These are phyloP conservation scores for Malurus alboscapulatus DNA, from an alignment of 2,113 vertebrate genomes.

Conservation along the genomic window DNA sequence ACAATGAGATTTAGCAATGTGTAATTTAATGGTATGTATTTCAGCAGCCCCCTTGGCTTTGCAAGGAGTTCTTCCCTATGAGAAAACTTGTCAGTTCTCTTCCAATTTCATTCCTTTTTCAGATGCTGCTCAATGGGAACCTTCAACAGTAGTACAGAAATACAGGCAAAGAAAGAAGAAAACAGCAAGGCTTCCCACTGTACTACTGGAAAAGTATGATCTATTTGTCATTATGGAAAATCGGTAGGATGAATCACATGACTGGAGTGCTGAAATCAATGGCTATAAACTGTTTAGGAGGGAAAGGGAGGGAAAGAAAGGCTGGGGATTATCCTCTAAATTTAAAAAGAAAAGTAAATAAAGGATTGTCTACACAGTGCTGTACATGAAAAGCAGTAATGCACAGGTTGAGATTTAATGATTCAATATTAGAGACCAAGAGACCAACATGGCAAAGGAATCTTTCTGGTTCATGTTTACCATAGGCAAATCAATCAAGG, in stretches of 20 bases:
- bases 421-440: not conserved
- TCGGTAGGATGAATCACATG: not conserved
- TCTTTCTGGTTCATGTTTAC: fast-evolving
- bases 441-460: not conserved
- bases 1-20: not conserved
- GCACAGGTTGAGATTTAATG: not conserved
- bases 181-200: not conserved
- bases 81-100: not conserved
- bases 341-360: not conserved
- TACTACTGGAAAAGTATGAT: not conserved
- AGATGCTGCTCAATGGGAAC: not conserved
- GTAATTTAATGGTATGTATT: not conserved
- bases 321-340: not conserved
- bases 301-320: not conserved
- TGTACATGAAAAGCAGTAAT: not conserved
- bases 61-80: not conserved
- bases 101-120: not conserved
- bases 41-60: not conserved
- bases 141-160: not conserved
- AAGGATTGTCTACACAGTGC: not conserved
- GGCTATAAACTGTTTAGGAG: not conserved
- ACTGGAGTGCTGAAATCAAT: not conserved
- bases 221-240: not conserved
- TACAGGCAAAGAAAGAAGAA: not conserved
- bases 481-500: fast-evolving